Conservation (phyloP, 2,113 vertebrate species). For the Passer domesticus region DNA sequence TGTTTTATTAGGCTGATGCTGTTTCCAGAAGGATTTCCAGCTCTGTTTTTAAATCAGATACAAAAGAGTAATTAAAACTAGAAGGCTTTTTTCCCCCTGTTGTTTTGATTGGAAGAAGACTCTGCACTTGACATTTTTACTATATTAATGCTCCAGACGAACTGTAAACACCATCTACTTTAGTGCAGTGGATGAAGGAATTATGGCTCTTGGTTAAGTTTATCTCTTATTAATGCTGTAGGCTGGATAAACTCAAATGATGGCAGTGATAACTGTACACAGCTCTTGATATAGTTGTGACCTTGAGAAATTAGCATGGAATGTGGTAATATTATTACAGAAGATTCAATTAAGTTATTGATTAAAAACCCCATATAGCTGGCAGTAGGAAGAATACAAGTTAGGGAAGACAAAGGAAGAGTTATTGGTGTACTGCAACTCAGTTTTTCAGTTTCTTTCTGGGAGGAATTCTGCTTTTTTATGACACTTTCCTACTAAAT, state of each 20-base stretch:
- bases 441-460: neutral
- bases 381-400: neutral
- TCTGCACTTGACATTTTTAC: neutral
- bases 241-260: neutral
- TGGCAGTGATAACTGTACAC: neutral
- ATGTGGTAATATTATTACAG: neutral
- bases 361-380: neutral
- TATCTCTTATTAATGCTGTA: constrained; percentile 34
- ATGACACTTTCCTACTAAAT: no score
- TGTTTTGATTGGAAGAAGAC: constrained; percentile 5
- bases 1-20: neutral
- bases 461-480: neutral
- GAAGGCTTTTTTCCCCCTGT: neutral
- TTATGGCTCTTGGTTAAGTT: constrained; percentile 14
- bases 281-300: neutral
- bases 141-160: constrained; percentile 7
- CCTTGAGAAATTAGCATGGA: neutral
- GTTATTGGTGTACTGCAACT: neutral
- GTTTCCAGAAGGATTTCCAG: neutral
- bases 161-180: constrained; percentile 21
- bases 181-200: constrained; percentile 1
- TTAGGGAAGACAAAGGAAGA: neutral
- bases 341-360: neutral
- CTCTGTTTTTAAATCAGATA: neutral
- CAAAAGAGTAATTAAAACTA: constrained; percentile 48